Evolutionary conservation across 2,888 invertebrate genomes (phyloP).

Genomic region (Cremastinae sp.): DNA sequence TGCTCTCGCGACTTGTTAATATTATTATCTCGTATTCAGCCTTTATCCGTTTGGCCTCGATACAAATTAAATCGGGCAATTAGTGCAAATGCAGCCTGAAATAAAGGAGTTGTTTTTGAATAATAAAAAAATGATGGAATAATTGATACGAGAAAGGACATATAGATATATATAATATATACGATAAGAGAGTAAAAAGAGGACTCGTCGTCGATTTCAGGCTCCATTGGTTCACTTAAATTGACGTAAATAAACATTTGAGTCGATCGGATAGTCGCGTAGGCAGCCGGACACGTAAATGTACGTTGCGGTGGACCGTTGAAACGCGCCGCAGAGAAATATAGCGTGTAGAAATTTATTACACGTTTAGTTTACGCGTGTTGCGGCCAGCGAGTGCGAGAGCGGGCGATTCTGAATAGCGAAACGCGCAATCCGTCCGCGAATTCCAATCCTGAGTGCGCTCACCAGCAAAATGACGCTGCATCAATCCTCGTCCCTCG

Average conservation of each 20-base stretch:
- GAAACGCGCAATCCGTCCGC: constrained; percentile 21
- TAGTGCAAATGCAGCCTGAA: not conserved
- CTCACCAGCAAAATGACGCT: constrained; percentile 17
- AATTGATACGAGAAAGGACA: no score
- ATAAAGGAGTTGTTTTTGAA: not conserved
- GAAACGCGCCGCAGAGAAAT: constrained; percentile 53
- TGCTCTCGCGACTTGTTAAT: no score
- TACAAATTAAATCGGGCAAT: not conserved
- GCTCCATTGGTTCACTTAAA: not conserved
- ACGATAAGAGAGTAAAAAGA: no score
- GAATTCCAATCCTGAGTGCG: not conserved
- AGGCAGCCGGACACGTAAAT: constrained; percentile 51
- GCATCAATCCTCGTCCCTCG: not conserved
- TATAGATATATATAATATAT: no score
- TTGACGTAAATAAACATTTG: constrained; percentile 20
- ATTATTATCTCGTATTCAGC: no score
- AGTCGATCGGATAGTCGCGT: constrained; percentile 30
- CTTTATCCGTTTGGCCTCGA: no score
- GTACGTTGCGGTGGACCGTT: constrained; percentile 56
- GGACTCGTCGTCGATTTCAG: not conserved
- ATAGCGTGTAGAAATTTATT: constrained; percentile 61
- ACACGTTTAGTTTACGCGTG: constrained; percentile 61
- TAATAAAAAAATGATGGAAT: not conserved
- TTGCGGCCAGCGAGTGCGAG: constrained; percentile 36
- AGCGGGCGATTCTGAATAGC: constrained; percentile 15